phyloP scores from a whole-genome alignment of 2,797 vertebrate genomes.

The Dermochelys coriacea region DNA sequence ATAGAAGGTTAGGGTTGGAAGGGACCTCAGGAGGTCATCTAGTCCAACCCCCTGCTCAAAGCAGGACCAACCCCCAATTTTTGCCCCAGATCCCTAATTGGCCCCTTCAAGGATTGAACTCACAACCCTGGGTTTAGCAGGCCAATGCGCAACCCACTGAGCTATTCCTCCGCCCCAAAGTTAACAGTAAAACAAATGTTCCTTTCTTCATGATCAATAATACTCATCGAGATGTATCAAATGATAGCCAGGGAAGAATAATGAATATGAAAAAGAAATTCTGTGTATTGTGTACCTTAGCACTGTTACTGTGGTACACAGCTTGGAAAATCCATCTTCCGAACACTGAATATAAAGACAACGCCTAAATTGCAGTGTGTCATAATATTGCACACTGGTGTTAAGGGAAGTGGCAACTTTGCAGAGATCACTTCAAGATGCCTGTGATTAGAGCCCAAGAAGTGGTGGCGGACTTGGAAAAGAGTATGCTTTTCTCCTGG shows the following conservation, averaged over 20 bases:
- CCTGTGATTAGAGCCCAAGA: not conserved
- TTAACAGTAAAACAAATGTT: not conserved
- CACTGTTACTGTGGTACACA: not conserved
- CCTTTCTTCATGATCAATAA: not conserved
- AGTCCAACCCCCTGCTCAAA: too few species aligned
- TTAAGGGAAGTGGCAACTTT: not conserved
- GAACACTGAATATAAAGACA: not conserved
- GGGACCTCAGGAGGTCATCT: too few species aligned
- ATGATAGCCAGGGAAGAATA: not conserved
- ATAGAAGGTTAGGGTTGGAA: too few species aligned
- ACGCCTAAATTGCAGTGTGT: not conserved
- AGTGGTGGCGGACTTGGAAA: not conserved
- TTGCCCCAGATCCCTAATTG: too few species aligned
- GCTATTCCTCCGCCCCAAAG: too few species aligned
- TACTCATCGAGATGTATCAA: not conserved
- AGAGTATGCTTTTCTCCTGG: not conserved
- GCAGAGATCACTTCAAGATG: not conserved
- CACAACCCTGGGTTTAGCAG: too few species aligned
- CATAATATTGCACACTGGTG: not conserved
- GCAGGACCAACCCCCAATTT: too few species aligned
- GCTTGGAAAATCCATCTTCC: not conserved
- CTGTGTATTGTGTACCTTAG: not conserved
- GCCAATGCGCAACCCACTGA: too few species aligned
- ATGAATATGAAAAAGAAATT: not conserved
- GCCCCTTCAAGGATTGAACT: too few species aligned